Conservation (phyloP, 2,888 invertebrate genomes). For the Meghimatium bilineatum region DNA sequence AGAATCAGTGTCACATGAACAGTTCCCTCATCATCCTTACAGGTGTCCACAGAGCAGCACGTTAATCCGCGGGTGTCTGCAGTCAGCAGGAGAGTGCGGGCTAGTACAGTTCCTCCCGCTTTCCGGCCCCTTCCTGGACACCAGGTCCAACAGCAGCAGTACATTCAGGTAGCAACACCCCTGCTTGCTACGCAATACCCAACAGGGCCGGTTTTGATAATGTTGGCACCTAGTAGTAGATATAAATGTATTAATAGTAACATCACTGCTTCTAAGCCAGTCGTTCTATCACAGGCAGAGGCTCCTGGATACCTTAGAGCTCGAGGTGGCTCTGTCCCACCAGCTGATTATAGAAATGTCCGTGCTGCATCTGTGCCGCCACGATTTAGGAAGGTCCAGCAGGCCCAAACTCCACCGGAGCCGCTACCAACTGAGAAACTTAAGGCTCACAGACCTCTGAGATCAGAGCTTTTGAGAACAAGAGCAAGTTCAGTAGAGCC, state of each 20-base stretch:
- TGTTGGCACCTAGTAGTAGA: conserved; percentile 36
- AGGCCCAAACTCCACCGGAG: background rate
- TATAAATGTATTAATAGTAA: conserved; percentile 42
- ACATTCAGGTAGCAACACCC: conserved; percentile 38
- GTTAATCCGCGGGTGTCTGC: conserved; percentile 64
- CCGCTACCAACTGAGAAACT: conserved; percentile 41
- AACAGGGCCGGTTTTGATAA: conserved; percentile 14
- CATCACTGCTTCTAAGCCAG: conserved; percentile 48
- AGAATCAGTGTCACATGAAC: conserved; percentile 17
- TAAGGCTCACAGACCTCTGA: conserved; percentile 41
- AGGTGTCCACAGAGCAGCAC: conserved; percentile 68
- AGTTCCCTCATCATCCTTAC: conserved; percentile 53
- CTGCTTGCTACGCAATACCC: conserved; percentile 25
- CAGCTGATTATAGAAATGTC: conserved; percentile 13
- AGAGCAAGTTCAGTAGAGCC: conserved; percentile 45
- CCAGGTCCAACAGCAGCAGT: conserved; percentile 42
- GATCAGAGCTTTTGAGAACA: conserved; percentile 27
- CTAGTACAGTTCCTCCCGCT: conserved; percentile 43
- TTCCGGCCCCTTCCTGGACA: conserved; percentile 47
- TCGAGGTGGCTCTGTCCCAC: conserved; percentile 39
- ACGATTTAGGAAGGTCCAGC: conserved; percentile 1
- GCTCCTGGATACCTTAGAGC: conserved; percentile 45
- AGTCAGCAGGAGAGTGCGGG: conserved; percentile 61
- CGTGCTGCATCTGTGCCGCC: conserved; percentile 28
- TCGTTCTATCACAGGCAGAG: conserved; percentile 48